Evolutionary conservation across 2,797 vertebrate genomes (phyloP), one percentile per base, ranked within the genome.

Genomic region (Strix occidentalis): DNA sequence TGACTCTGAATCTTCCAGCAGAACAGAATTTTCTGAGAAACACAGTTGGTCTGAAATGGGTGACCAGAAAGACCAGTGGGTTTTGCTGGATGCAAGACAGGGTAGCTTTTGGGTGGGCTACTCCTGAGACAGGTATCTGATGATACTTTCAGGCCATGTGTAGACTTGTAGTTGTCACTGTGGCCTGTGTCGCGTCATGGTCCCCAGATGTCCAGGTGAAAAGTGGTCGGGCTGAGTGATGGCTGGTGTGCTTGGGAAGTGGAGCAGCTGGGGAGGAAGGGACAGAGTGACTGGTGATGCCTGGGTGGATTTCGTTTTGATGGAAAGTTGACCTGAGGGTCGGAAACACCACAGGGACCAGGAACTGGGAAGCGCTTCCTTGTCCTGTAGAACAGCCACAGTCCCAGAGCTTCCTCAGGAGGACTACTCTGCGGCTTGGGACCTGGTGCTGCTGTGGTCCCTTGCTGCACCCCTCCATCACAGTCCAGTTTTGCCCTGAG

Each of bases 81-180:
- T 6, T 80, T 26, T 35, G n/a, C 18, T 39, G 56, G 77, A 11
- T 72, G 64, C 35, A 33, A 7, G 35, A 1, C 56, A 56, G 35
- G 54, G 37, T 33, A 21, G 64, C 5, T 29, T 72, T 91, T 7
- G 65, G 71, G 41, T 20, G 31, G 58, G 37, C 4, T 17, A 2
- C 35, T 83, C 51, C 61, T 13, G 57, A 54, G 51, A 31, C 19
- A 33, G 16, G 18, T 35, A 28, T 16, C 35, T 56, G 66, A 24
- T 31, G 8, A 28, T n/a, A 8, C 19, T 69, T 56, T n/a, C 39
- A 19, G 54, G 68, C 46, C 63, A 6, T 0, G 0, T 6, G 86
- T 31, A 75, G 63, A 43, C 48, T 24, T 16, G 23, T 11, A 24
- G 48, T 6, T 48, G 33, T 43, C 0, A 0, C 23, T 26, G 61